Percentiles rank a stretch among this genome's conserved stretches.
Conservation (phyloP, 2,113 vertebrate genomes). For the Canis aureus region DNA sequence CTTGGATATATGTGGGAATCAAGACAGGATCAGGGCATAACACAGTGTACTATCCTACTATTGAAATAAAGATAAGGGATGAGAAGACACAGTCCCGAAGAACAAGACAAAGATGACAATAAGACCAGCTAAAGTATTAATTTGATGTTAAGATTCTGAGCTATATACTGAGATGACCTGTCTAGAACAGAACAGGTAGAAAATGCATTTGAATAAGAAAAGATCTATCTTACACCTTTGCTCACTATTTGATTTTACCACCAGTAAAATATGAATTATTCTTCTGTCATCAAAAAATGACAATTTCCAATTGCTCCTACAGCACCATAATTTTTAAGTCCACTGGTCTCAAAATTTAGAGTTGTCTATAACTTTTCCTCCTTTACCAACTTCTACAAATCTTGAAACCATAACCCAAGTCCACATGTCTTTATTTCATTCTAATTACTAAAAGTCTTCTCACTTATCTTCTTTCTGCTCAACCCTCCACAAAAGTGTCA, state of each 20-base stretch:
- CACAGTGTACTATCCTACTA: neutral
- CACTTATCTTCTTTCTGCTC: neutral
- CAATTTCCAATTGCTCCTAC: neutral
- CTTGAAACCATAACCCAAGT: neutral
- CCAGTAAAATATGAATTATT: constrained; percentile 24
- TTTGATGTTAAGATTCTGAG: neutral
- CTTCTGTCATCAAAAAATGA: neutral
- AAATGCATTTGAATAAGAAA: neutral
- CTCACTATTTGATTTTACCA: neutral
- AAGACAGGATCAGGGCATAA: neutral
- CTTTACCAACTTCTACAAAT: neutral
- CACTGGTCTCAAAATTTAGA: neutral
- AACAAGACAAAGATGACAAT: neutral
- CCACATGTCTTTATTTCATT: neutral
- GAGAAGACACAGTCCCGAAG: neutral
- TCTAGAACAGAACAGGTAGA: neutral
- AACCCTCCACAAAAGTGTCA: neutral
- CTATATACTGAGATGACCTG: neutral
- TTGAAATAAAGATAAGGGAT: neutral
- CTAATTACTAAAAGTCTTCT: neutral
- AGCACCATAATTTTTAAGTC: neutral
- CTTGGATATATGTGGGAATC: neutral
- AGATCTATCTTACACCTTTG: neutral
- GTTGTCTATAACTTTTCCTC: neutral
- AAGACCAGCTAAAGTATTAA: neutral